Conservation (phyloP, 1,140 invertebrate genomes). For the Ooceraea biroi region DNA sequence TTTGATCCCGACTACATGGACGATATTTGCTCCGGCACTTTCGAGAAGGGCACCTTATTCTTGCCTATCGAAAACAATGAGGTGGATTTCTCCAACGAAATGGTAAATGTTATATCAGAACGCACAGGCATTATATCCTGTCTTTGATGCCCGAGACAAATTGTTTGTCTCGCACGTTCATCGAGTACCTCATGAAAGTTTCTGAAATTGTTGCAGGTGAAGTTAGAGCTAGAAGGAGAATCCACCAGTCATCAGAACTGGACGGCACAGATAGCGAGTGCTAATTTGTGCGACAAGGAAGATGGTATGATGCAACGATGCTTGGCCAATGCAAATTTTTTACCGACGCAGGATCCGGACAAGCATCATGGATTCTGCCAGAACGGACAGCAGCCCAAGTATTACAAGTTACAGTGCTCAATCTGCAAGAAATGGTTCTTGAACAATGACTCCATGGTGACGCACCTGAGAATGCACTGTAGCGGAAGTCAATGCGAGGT, state of each 20-base stretch:
- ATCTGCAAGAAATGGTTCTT: conserved; percentile 85
- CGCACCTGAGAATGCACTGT: conserved; percentile 81
- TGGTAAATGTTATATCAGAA: conserved; percentile 76
- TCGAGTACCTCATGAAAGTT: background rate
- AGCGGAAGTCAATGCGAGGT: conserved; percentile 82
- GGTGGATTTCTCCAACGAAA: conserved; percentile 84
- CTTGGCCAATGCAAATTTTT: conserved; percentile 73
- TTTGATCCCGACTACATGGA: conserved; percentile 83
- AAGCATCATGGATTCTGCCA: conserved; percentile 68
- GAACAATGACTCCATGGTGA: conserved; percentile 85
- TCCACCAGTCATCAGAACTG: conserved; percentile 81
- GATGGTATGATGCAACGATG: conserved; percentile 78
- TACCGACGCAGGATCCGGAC: conserved; percentile 72
- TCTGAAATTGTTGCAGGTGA: conserved; percentile 77
- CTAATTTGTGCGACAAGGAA: conserved; percentile 80
- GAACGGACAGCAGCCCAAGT: conserved; percentile 80
- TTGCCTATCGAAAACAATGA: conserved; percentile 83
- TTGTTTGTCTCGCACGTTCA: background rate
- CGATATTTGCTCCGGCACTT: conserved; percentile 83
- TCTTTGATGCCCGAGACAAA: background rate
- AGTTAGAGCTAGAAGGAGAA: conserved; percentile 83
- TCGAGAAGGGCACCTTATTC: conserved; percentile 82
- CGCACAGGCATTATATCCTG: no score
- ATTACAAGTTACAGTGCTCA: conserved; percentile 84
- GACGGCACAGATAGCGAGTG: conserved; percentile 78